These are phyloP conservation scores for Frieseomelitta varia DNA, from an alignment of 1,140 invertebrate species.

Conservation along the genomic window DNA sequence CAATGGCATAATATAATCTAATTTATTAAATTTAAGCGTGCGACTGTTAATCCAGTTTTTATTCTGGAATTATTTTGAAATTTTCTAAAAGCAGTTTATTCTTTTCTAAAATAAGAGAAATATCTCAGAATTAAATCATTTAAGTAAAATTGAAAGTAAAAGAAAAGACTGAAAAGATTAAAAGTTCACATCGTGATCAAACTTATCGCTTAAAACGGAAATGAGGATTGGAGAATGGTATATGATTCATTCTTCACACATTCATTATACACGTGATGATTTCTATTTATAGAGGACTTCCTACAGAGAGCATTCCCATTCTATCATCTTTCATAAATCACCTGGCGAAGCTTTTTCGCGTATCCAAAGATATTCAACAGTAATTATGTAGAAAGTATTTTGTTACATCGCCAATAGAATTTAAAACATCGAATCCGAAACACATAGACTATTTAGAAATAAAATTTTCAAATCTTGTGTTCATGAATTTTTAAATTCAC, in stretches of 20 bases:
- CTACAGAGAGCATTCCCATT: not conserved
- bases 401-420: not conserved
- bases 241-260: not conserved
- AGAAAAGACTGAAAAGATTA: not conserved
- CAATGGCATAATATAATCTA: too few relatives aligned
- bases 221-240: too few relatives aligned
- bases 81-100: too few relatives aligned
- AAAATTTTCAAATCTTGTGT: not conserved
- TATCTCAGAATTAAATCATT: too few relatives aligned
- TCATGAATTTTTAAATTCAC: too few relatives aligned
- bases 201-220: not conserved
- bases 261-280: not conserved
- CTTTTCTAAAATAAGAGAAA: too few relatives aligned
- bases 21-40: too few relatives aligned
- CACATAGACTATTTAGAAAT: not conserved
- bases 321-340: not conserved
- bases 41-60: too few relatives aligned
- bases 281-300: not conserved
- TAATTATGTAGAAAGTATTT: not conserved
- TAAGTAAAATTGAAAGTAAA: too few relatives aligned
- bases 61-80: too few relatives aligned
- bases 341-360: not conserved
- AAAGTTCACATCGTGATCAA: not conserved
- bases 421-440: not conserved
- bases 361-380: not conserved